A percentile compares a stretch with the other conserved stretches of the same genome.
phyloP scores from a whole-genome alignment of 2,888 invertebrate genomes.

The Diogma glabrata region DNA sequence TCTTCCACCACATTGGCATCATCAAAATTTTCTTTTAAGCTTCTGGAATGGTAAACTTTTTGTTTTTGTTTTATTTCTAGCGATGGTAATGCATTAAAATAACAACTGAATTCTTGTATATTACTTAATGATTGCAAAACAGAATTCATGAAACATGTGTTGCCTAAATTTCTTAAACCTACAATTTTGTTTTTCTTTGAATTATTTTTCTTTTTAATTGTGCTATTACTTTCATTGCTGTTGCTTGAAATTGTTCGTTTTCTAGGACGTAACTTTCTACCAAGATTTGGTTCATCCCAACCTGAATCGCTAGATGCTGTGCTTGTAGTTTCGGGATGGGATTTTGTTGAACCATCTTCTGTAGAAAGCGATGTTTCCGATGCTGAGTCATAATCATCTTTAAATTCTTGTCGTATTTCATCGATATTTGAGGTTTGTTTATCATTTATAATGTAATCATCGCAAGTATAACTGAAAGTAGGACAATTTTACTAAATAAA shows the following conservation, averaged over 20 bases:
- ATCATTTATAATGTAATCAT: conserved; percentile 68
- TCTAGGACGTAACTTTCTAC: conserved; percentile 23
- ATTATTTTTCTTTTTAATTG: conserved; percentile 27
- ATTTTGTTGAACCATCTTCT: conserved; percentile 20
- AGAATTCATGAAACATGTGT: conserved; percentile 80
- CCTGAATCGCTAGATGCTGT: conserved; percentile 25
- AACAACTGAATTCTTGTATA: conserved; percentile 71
- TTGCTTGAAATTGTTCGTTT: conserved; percentile 26
- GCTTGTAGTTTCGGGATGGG: conserved; percentile 24
- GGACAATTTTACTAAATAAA: not conserved
- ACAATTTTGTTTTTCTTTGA: conserved; percentile 43
- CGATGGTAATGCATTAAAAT: conserved; percentile 65
- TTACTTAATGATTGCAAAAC: conserved; percentile 74
- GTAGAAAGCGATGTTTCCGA: conserved; percentile 32
- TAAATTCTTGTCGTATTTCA: conserved; percentile 44
- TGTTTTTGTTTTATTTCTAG: conserved; percentile 42
- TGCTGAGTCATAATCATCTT: conserved; percentile 27
- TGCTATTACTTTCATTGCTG: conserved; percentile 19
- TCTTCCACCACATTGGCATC: conserved; percentile 70
- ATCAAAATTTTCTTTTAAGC: conserved; percentile 47
- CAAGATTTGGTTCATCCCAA: conserved; percentile 22
- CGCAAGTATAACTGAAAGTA: conserved; percentile 57
- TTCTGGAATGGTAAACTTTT: conserved; percentile 45
- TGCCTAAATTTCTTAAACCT: conserved; percentile 69
- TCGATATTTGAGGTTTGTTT: conserved; percentile 43